phyloP scores from a whole-genome alignment of 1,140 invertebrate species.

The Hypsibius dujardini region DNA sequence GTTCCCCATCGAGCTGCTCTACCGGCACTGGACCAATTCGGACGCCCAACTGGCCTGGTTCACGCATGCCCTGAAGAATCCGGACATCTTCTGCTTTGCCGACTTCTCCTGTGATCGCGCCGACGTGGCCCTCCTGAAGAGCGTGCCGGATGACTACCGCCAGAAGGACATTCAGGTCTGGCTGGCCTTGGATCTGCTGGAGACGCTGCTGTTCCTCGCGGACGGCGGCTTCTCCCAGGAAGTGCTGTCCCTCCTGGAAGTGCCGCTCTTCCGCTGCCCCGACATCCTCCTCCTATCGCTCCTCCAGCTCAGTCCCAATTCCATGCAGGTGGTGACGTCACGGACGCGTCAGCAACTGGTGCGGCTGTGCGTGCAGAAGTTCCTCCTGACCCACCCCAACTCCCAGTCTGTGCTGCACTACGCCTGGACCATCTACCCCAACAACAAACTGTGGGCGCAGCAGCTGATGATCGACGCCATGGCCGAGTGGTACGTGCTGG shows the following conservation, averaged over 20 bases:
- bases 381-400: neutral
- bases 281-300: conserved; percentile 73
- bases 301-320: conserved; percentile 52
- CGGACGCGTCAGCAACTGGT: neutral
- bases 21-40: conserved; percentile 71
- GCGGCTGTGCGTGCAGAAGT: conserved; percentile 11
- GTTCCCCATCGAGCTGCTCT: conserved; percentile 74
- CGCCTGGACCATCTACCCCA: conserved; percentile 59
- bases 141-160: conserved; percentile 70
- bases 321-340: neutral
- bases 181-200: conserved; percentile 71
- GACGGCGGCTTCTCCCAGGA: conserved; percentile 47
- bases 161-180: conserved; percentile 56
- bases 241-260: conserved; percentile 50
- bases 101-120: conserved; percentile 72
- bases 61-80: conserved; percentile 56
- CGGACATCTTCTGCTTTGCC: conserved; percentile 81
- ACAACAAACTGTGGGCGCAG: neutral
- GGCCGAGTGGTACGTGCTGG: conserved; percentile 78
- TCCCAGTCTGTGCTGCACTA: conserved; percentile 68
- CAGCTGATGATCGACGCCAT: conserved; percentile 75
- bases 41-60: conserved; percentile 75
- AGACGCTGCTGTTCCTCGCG: conserved; percentile 62
- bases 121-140: conserved; percentile 69
- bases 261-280: conserved; percentile 75